A percentile compares a stretch with the other conserved stretches of the same genome.
Evolutionary conservation across 1,140 invertebrate genomes (phyloP).

Genomic region (Drosophila jambulina): DNA sequence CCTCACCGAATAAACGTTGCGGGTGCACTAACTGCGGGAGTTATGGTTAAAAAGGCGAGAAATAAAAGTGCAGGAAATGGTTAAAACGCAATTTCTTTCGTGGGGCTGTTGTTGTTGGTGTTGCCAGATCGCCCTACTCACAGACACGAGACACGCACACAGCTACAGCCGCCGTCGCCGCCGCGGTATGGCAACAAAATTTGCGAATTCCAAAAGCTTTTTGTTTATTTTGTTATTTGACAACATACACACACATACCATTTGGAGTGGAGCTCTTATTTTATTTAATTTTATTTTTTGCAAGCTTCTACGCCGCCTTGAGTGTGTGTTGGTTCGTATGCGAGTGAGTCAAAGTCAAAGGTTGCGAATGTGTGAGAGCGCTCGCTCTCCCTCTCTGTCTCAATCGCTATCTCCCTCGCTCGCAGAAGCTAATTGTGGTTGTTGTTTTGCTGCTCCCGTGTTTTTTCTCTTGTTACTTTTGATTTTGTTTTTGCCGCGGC

Average conservation of each 20-base stretch:
- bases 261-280: constrained; percentile 36
- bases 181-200: constrained; percentile 51
- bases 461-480: constrained; percentile 25
- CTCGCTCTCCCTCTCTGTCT: constrained; percentile 18
- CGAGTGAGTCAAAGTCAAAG: constrained; percentile 62
- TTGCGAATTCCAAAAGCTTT: constrained; percentile 62
- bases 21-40: not conserved
- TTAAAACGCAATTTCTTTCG: constrained; percentile 78
- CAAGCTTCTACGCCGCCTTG: constrained; percentile 51
- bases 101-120: constrained; percentile 75
- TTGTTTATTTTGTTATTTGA: constrained; percentile 66
- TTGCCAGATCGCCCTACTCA: constrained; percentile 69
- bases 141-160: constrained; percentile 20
- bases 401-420: constrained; percentile 40
- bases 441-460: constrained; percentile 15
- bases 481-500: constrained; percentile 67
- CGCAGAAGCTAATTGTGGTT: constrained; percentile 48
- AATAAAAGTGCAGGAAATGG: constrained; percentile 41
- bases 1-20: constrained; percentile 15
- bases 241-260: constrained; percentile 42
- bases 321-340: constrained; percentile 14
- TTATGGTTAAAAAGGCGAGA: constrained; percentile 19
- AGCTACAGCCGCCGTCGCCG: constrained; percentile 5
- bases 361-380: constrained; percentile 45
- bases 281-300: constrained; percentile 50